Percentiles rank a stretch among this genome's conserved stretches.
These are phyloP conservation scores for Belgica antarctica DNA, from an alignment of 2,888 invertebrate genomes.

Conservation along the genomic window DNA sequence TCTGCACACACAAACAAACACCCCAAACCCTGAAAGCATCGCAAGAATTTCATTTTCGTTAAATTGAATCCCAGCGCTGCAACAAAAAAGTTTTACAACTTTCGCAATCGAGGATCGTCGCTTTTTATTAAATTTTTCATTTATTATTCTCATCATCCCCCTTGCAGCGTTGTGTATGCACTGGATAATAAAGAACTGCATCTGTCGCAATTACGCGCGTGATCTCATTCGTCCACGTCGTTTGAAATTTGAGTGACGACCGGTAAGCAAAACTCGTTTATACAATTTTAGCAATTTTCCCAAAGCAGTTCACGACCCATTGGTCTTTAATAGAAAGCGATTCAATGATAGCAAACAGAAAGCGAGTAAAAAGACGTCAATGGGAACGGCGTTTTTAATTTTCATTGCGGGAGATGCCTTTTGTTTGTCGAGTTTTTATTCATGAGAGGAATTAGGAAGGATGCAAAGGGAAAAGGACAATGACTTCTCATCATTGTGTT, in stretches of 20 bases:
- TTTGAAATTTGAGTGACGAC: too few species aligned
- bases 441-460: conserved; percentile 20
- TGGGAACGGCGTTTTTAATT: not conserved
- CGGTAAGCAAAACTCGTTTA: too few species aligned
- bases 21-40: not conserved
- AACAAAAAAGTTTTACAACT: not conserved
- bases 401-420: not conserved
- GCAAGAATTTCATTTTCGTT: not conserved
- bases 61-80: conserved; percentile 12
- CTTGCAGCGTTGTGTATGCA: conserved; percentile 7
- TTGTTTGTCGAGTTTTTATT: not conserved
- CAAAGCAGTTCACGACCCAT: too few species aligned
- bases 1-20: not conserved
- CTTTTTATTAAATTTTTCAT: conserved; percentile 16
- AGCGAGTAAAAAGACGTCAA: not conserved
- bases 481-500: conserved; percentile 21
- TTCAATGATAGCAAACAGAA: too few species aligned
- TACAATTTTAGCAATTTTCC: not conserved
- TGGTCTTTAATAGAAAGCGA: too few species aligned
- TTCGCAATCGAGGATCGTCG: not conserved
- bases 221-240: not conserved
- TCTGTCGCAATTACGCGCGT: not conserved
- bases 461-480: conserved; percentile 21
- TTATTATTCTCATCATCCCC: conserved; percentile 17
- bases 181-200: too few species aligned